A percentile compares a stretch with the other conserved stretches of the same genome.
These are phyloP conservation scores for Erebia epiphron DNA, from an alignment of 2,888 invertebrate genomes.

Conservation along the genomic window DNA sequence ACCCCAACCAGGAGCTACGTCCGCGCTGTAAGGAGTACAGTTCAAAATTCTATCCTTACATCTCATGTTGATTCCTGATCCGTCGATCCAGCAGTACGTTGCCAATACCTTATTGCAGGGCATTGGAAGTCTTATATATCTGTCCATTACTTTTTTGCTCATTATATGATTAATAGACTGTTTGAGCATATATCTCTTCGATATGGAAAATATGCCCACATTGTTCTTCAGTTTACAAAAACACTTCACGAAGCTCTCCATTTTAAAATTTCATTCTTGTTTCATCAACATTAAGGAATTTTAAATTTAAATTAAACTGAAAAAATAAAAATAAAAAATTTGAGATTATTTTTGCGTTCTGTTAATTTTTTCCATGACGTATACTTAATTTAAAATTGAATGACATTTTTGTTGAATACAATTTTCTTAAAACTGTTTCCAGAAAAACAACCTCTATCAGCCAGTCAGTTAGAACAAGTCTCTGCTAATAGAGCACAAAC, in stretches of 20 bases:
- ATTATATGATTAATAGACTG: conserved; percentile 74
- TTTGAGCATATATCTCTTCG: conserved; percentile 59
- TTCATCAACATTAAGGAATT: not conserved
- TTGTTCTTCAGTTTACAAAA: conserved; percentile 38
- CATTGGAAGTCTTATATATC: conserved; percentile 81
- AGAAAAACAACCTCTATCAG: conserved; percentile 16
- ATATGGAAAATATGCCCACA: conserved; percentile 28
- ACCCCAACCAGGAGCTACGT: conserved; percentile 89
- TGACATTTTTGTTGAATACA: conserved; percentile 22
- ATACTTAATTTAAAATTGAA: conserved; percentile 33
- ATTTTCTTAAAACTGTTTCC: conserved; percentile 9
- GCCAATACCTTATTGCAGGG: conserved; percentile 85
- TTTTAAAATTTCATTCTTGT: conserved; percentile 27
- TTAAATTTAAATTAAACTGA: conserved; percentile 4
- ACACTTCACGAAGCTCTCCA: conserved; percentile 41
- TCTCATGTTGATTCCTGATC: conserved; percentile 87
- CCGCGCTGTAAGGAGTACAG: conserved; percentile 82
- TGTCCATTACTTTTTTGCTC: conserved; percentile 75
- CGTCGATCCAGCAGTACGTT: conserved; percentile 91
- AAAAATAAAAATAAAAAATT: not conserved
- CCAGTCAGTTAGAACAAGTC: conserved; percentile 48
- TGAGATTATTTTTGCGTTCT: not conserved
- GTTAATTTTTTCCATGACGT: conserved; percentile 6
- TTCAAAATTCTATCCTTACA: conserved; percentile 86
- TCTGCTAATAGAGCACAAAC: conserved; percentile 77